Conservation (phyloP, 2,113 vertebrate species). For the Bombycilla garrulus region DNA sequence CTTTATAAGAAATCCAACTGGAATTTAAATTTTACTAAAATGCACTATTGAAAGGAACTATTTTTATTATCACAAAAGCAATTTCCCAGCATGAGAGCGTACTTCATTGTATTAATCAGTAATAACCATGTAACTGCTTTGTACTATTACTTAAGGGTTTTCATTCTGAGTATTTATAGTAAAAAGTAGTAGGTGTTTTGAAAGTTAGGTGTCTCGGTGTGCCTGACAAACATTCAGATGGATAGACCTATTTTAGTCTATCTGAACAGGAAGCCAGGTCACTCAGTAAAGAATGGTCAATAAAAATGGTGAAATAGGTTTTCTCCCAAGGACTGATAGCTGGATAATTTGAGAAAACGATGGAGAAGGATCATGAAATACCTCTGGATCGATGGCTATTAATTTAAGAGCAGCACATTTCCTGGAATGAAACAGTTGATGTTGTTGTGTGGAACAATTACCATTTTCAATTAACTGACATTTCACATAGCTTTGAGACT, state of each 20-base stretch:
- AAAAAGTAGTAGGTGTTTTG: constrained; percentile 35
- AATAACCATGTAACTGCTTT: background rate
- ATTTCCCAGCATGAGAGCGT: background rate
- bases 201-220: constrained; percentile 20
- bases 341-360: constrained; percentile 69
- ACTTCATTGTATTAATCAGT: background rate
- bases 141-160: constrained; percentile 22
- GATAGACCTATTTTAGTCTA: constrained; percentile 67
- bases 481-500: constrained; percentile 71
- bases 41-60: background rate
- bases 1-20: background rate
- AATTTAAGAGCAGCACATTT: constrained; percentile 76
- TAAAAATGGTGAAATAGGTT: constrained; percentile 70
- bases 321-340: constrained; percentile 68
- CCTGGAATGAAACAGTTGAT: constrained; percentile 71
- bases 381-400: constrained; percentile 75
- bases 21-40: background rate
- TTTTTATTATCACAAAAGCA: background rate
- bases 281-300: constrained; percentile 71
- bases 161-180: constrained; percentile 49
- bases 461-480: constrained; percentile 79
- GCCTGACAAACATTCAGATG: constrained; percentile 62
- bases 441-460: constrained; percentile 74
- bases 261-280: constrained; percentile 63
- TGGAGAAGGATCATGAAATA: constrained; percentile 66